Percentiles rank a stretch among this genome's conserved stretches.
phyloP scores from a whole-genome alignment of 2,888 invertebrate species.

The Apeira syringaria region DNA sequence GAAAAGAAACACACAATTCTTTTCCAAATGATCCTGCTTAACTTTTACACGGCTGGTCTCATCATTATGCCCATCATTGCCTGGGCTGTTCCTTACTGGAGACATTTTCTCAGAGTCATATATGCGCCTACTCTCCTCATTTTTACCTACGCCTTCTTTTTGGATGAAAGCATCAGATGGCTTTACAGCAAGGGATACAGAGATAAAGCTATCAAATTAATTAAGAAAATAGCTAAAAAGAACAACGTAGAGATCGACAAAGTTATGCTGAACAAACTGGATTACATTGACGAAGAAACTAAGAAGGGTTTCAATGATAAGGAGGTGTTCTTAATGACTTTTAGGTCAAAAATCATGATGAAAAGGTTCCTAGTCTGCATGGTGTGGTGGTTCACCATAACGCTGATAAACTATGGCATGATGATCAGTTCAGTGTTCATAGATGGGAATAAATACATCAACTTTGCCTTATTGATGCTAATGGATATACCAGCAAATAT shows the following conservation, averaged over 20 bases:
- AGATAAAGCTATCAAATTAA: slow-evolving; percentile 54
- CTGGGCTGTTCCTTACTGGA: slow-evolving; percentile 73
- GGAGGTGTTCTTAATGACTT: slow-evolving; percentile 63
- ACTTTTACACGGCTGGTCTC: slow-evolving; percentile 68
- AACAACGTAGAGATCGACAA: slow-evolving; percentile 59
- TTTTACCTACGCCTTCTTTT: slow-evolving; percentile 62
- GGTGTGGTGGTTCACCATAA: slow-evolving; percentile 78
- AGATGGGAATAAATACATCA: slow-evolving; percentile 72
- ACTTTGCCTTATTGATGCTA: slow-evolving; percentile 70
- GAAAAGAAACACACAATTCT: slow-evolving; percentile 67
- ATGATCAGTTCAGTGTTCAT: slow-evolving; percentile 76
- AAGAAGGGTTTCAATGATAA: slow-evolving; percentile 49
- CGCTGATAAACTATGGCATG: slow-evolving; percentile 77
- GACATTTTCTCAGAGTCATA: slow-evolving; percentile 66
- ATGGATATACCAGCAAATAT: slow-evolving; percentile 76
- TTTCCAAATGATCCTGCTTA: slow-evolving; percentile 72
- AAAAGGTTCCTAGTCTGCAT: slow-evolving; percentile 67
- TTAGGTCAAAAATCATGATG: slow-evolving; percentile 70
- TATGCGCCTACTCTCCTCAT: slow-evolving; percentile 71
- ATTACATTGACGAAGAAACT: slow-evolving; percentile 57
- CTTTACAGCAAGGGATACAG: slow-evolving; percentile 70
- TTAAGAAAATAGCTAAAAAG: slow-evolving; percentile 65
- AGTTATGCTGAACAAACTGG: slow-evolving; percentile 49
- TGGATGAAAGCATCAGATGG: slow-evolving; percentile 77
- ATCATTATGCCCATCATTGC: slow-evolving; percentile 72